Evolutionary conservation across 2,888 invertebrate species (phyloP).

Genomic region (Leucania comma): DNA sequence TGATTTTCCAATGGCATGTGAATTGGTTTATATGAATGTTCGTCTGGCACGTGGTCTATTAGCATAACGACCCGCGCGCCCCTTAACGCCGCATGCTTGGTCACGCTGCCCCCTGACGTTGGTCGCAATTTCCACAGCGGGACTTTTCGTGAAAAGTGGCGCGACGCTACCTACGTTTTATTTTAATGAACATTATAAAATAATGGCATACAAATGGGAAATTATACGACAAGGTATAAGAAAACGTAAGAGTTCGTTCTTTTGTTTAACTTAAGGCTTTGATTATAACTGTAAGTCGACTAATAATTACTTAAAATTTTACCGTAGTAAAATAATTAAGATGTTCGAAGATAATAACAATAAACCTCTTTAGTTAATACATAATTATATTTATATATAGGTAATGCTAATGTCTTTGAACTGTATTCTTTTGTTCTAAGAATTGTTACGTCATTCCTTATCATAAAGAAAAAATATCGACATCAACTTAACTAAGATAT

Average conservation of each 20-base stretch:
- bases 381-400: conserved; percentile 13
- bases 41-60: conserved; percentile 75
- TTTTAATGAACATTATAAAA: conserved; percentile 67
- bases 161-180: conserved; percentile 74
- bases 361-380: conserved; percentile 11
- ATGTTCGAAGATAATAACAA: not conserved
- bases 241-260: conserved; percentile 13
- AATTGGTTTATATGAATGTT: conserved; percentile 52
- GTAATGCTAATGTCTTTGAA: conserved; percentile 18
- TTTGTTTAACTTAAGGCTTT: conserved; percentile 16
- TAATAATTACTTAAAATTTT: conserved; percentile 2
- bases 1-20: conserved; percentile 42
- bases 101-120: conserved; percentile 88
- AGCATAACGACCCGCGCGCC: conserved; percentile 89
- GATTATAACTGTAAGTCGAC: not conserved
- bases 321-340: not conserved
- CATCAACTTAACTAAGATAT: conserved; percentile 63
- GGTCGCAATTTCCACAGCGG: conserved; percentile 87
- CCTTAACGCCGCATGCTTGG: conserved; percentile 90
- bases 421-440: conserved; percentile 39
- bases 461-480: conserved; percentile 49
- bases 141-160: conserved; percentile 84
- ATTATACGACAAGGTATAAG: conserved; percentile 30
- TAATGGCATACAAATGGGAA: conserved; percentile 55
- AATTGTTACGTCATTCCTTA: conserved; percentile 26